Percentiles rank a stretch among this genome's conserved stretches.
phyloP scores from a whole-genome alignment of 1,140 invertebrate species.

The Acyrthosiphon pisum region DNA sequence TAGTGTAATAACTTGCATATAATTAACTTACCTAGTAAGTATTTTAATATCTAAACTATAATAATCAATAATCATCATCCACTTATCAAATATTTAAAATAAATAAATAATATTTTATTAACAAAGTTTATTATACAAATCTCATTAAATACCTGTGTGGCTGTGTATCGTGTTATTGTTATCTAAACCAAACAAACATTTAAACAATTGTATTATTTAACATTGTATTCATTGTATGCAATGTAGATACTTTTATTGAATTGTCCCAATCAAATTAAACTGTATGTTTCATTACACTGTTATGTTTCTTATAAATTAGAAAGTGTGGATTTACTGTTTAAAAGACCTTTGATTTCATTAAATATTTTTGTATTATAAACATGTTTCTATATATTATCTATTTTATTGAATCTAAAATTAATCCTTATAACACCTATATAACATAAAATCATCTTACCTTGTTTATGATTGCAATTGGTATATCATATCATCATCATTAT shows the following conservation, averaged over 20 bases:
- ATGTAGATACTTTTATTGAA: background rate
- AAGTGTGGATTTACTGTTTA: background rate
- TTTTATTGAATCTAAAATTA: background rate
- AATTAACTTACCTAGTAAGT: background rate
- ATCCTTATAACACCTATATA: background rate
- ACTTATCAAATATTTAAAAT: background rate
- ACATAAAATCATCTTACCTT: background rate
- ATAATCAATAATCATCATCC: background rate
- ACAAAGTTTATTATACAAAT: background rate
- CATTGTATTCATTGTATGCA: background rate
- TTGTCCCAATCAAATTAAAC: background rate
- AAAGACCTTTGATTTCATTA: background rate
- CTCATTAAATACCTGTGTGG: background rate
- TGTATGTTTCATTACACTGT: too few species aligned
- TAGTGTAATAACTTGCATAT: background rate
- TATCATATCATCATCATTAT: background rate
- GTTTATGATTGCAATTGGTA: background rate
- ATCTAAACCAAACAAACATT: background rate
- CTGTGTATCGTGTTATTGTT: background rate
- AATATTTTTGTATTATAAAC: background rate
- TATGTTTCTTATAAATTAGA: background rate
- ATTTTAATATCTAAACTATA: constrained; percentile 9
- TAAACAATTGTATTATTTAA: background rate
- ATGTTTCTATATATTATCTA: background rate
- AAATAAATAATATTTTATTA: background rate